phyloP scores from a whole-genome alignment of 2,113 vertebrate genomes.

The Mionectes macconnelli region DNA sequence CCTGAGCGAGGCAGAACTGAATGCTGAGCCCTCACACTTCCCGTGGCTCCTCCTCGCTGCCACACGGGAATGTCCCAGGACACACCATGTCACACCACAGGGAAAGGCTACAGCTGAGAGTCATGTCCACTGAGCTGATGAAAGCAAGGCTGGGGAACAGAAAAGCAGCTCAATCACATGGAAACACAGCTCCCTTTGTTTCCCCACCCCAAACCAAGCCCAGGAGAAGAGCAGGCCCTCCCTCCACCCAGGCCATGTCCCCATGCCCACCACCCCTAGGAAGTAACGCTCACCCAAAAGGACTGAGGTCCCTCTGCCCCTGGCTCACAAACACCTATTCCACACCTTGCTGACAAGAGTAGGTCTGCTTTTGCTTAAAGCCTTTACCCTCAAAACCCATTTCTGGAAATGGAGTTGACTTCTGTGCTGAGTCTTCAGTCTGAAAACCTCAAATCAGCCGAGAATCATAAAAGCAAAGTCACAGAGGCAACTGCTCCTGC shows the following conservation, averaged over 20 bases:
- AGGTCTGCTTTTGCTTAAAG: neutral
- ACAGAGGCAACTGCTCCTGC: neutral
- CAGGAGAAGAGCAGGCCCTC: neutral
- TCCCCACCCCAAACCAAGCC: neutral
- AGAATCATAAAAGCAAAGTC: neutral
- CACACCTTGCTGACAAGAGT: neutral
- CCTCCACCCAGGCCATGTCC: neutral
- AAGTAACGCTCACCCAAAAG: neutral
- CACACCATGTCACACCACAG: neutral
- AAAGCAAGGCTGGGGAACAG: neutral
- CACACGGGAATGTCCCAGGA: neutral
- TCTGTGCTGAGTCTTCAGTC: neutral
- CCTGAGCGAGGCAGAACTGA: neutral
- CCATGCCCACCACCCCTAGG: neutral
- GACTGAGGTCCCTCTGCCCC: neutral
- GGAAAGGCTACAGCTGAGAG: neutral
- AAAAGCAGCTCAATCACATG: neutral
- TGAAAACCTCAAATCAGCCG: neutral
- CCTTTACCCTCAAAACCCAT: neutral
- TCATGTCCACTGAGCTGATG: neutral
- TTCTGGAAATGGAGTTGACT: neutral
- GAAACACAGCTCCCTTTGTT: neutral
- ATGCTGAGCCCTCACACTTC: neutral
- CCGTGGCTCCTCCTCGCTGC: neutral
- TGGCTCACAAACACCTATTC: neutral